A percentile compares a stretch with the other conserved stretches of the same genome.
These are phyloP conservation scores for Oligia fasciuncula DNA, from an alignment of 2,888 invertebrate species.

Conservation along the genomic window DNA sequence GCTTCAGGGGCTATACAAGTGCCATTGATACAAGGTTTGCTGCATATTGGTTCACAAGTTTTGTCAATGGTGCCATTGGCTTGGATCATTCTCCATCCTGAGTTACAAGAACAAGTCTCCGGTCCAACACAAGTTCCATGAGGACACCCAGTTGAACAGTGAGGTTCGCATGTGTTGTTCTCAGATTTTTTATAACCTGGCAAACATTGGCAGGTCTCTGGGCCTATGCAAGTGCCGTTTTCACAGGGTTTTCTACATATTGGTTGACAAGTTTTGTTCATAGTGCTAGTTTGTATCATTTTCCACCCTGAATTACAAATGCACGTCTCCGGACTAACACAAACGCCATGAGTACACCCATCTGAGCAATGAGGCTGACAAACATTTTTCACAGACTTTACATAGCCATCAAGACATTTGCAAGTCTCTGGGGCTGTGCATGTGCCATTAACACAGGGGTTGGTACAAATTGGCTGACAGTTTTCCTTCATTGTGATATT, in stretches of 20 bases:
- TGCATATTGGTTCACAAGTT: constrained; percentile 28
- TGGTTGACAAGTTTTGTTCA: constrained; percentile 22
- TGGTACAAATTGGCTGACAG: constrained; percentile 33
- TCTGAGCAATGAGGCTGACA: constrained; percentile 38
- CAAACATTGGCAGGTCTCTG: constrained; percentile 33
- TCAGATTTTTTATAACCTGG: constrained; percentile 14
- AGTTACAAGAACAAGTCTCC: constrained; percentile 37
- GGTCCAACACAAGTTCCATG: constrained; percentile 54
- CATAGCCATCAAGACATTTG: constrained; percentile 37
- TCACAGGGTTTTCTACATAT: constrained; percentile 22
- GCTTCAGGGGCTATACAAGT: constrained; percentile 41
- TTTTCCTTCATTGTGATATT: background rate
- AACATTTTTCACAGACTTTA: background rate
- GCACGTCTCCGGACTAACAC: constrained; percentile 10
- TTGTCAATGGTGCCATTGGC: background rate
- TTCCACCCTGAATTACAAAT: constrained; percentile 34
- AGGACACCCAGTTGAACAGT: constrained; percentile 58
- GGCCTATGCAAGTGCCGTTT: constrained; percentile 28
- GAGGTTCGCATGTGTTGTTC: constrained; percentile 43
- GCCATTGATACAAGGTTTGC: constrained; percentile 29
- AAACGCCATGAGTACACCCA: constrained; percentile 26
- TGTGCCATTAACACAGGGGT: constrained; percentile 30
- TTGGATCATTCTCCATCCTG: constrained; percentile 11
- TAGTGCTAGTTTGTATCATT: background rate
- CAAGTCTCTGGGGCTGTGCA: constrained; percentile 46